phyloP scores from a whole-genome alignment of 1,140 invertebrate genomes.

The Hetaerina americana region DNA sequence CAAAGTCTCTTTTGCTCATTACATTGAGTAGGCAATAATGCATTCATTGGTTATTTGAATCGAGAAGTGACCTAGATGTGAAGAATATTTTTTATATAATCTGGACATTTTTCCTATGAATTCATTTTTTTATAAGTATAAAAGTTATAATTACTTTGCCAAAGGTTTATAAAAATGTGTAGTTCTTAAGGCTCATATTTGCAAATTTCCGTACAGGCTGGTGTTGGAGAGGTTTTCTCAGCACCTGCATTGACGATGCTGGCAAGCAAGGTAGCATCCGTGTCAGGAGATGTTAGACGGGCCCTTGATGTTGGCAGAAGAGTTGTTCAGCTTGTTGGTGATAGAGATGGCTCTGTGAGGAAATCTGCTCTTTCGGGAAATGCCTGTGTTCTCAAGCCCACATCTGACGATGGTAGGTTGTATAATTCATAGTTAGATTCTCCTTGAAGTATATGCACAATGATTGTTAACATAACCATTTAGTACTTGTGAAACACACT shows the following conservation, averaged over 20 bases:
- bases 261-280: conserved; percentile 85
- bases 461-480: too few species aligned
- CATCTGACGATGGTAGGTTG: neutral
- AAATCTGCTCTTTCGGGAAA: neutral
- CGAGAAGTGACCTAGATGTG: too few species aligned
- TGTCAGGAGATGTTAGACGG: conserved; percentile 85
- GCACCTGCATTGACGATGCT: conserved; percentile 73
- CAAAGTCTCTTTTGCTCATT: too few species aligned
- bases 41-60: too few species aligned
- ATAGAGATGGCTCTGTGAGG: neutral
- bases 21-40: too few species aligned
- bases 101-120: too few species aligned
- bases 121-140: too few species aligned
- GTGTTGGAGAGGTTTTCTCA: conserved; percentile 58
- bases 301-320: conserved; percentile 82
- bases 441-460: too few species aligned
- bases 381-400: neutral
- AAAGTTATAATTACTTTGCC: too few species aligned
- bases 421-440: too few species aligned
- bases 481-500: too few species aligned
- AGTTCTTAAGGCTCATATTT: neutral
- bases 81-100: too few species aligned
- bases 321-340: conserved; percentile 57
- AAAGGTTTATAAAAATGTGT: conserved; percentile 6
- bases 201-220: conserved; percentile 25